Evolutionary conservation across 2,888 invertebrate genomes (phyloP).

Genomic region (Morpho helenor): DNA sequence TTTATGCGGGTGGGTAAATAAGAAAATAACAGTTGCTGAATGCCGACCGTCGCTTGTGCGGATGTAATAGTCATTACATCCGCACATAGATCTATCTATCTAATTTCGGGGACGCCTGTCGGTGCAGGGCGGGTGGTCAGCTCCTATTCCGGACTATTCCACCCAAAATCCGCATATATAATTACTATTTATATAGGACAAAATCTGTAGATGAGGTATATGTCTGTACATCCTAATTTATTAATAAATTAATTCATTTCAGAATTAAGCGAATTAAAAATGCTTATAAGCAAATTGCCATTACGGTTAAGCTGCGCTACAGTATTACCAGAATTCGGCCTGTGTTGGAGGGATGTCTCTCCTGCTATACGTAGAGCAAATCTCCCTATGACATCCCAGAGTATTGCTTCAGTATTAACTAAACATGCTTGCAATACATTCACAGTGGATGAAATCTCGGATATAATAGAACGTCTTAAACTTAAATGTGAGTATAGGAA

Average conservation of each 20-base stretch:
- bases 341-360: conserved; percentile 49
- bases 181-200: too few relatives aligned
- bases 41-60: too few relatives aligned
- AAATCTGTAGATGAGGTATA: too few relatives aligned
- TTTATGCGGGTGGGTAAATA: too few relatives aligned
- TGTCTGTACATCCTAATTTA: too few relatives aligned
- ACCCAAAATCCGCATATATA: too few relatives aligned
- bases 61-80: too few relatives aligned
- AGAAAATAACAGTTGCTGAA: too few relatives aligned
- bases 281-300: conserved; percentile 48
- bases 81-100: too few relatives aligned
- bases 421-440: conserved; percentile 38
- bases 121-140: too few relatives aligned
- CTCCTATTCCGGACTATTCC: too few relatives aligned
- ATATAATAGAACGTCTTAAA: conserved; percentile 41
- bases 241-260: background rate
- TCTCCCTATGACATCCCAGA: conserved; percentile 49
- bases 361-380: conserved; percentile 42
- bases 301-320: conserved; percentile 41
- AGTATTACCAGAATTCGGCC: conserved; percentile 52
- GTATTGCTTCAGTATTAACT: conserved; percentile 49
- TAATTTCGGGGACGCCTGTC: too few relatives aligned
- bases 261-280: conserved; percentile 38
- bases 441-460: conserved; percentile 41
- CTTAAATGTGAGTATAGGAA: conserved; percentile 44